phyloP scores from a whole-genome alignment of 2,113 vertebrate species.

The Todiramphus saurophagus region DNA sequence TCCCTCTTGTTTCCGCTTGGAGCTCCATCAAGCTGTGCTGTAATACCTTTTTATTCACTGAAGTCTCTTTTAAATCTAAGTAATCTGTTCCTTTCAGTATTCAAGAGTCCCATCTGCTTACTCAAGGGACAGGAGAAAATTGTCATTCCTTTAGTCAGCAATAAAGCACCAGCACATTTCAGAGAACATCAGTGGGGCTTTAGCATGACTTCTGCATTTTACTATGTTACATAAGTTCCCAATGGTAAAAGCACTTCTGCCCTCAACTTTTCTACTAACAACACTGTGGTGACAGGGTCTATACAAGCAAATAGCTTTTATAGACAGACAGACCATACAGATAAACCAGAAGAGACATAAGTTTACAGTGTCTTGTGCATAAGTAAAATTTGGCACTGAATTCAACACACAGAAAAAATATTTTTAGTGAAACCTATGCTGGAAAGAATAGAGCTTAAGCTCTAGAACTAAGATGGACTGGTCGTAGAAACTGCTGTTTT shows the following conservation, averaged over 20 bases:
- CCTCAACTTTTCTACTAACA: neutral
- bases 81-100: neutral
- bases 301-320: neutral
- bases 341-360: neutral
- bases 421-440: neutral
- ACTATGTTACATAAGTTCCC: neutral
- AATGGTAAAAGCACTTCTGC: neutral
- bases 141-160: conserved; percentile 11
- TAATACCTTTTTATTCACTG: neutral
- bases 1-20: neutral
- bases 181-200: neutral
- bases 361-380: neutral
- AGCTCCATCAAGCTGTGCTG: neutral
- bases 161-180: conserved; percentile 10
- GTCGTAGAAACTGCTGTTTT: neutral
- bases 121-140: neutral
- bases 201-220: neutral
- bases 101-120: neutral
- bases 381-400: neutral
- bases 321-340: neutral
- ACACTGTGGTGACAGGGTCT: neutral
- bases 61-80: neutral
- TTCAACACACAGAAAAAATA: neutral
- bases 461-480: neutral
- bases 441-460: neutral